These are phyloP conservation scores for Australoheros facetus DNA, from an alignment of 2,797 vertebrate genomes.

Conservation along the genomic window DNA sequence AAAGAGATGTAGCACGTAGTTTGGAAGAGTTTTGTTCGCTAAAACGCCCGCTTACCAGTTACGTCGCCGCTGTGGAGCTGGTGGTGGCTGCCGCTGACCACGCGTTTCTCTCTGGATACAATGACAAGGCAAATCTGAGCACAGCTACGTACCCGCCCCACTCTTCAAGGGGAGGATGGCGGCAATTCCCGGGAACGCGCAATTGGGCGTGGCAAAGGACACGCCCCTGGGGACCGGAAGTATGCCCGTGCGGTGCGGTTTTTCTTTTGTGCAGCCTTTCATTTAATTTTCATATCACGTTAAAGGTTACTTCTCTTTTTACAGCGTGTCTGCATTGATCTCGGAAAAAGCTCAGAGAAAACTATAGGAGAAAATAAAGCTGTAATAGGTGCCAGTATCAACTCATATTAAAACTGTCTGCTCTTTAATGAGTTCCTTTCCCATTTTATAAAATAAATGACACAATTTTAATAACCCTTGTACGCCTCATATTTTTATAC, in stretches of 20 bases:
- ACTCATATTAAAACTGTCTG: neutral
- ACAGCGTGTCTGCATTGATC: neutral
- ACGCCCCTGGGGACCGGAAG: conserved; percentile 56
- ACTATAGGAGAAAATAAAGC: neutral
- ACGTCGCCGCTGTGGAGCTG: conserved; percentile 36
- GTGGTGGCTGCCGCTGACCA: conserved; percentile 56
- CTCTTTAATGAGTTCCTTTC: neutral
- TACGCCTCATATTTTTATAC: neutral
- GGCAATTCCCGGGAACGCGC: conserved; percentile 61
- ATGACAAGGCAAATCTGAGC: conserved; percentile 63
- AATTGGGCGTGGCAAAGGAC: conserved; percentile 44
- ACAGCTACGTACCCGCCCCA: conserved; percentile 29
- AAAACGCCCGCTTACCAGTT: conserved; percentile 62
- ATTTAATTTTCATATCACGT: neutral
- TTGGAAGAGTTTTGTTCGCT: neutral
- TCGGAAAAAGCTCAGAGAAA: neutral
- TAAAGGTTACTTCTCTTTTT: neutral
- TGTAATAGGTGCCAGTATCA: neutral
- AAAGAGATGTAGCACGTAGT: neutral
- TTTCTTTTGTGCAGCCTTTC: neutral
- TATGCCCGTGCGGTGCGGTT: neutral
- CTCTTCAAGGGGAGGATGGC: conserved; percentile 43
- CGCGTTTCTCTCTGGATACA: conserved; percentile 61
- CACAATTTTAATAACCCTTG: neutral
- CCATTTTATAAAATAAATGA: neutral